Base-by-base conservation (phyloP, 2,113 vertebrate genomes). In the Donacobius atricapilla region DNA sequence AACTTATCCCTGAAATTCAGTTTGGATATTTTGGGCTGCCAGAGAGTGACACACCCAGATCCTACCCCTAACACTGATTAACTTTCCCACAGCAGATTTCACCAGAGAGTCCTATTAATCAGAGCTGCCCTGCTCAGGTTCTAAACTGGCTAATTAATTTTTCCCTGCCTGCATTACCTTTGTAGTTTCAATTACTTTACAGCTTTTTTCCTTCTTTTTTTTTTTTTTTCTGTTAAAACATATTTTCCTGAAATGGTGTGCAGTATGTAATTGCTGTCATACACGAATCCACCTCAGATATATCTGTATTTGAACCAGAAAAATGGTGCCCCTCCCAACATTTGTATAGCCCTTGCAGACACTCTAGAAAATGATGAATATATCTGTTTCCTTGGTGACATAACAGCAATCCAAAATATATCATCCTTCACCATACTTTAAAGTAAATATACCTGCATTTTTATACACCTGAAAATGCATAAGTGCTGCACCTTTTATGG, bases 91-190 rank as follows among this genome's bases (percentile, higher is more conserved):
- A 66, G 60, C 22, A 75, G 54, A 28, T 89, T 92, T 68, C 65
- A 51, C 13, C 47, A 60, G 30, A 76, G 27, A 75, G 11, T 15
- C 15, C 16, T 76, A 57, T 93, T 94, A 97, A 97, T 73, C 69
- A 96, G 45, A 78, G 42, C 11, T 90, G 50, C 39, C 60, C 68
- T 76, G 71, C 61, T 96, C 87, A 71, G 40, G 7, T 88, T 95
- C 72, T 83, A 87, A 93, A 77, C 30, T 31, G 61, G 16, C n/a
- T 89, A 96, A 96, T 93, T 95, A 73, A 39, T 79, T 95, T 91
- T 92, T 63, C 37, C 27, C 66, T 88, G 44, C 25, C 48, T 58
- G 39, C 39, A 48, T 81, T 83, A 61, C 39, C 44, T 91, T 73
- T 89, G 42, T 40, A 89, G 23, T 81, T 91, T 85, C 50, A 88